A percentile compares a stretch with the other conserved stretches of the same genome.
phyloP scores from a whole-genome alignment of 2,888 invertebrate species.

The Branchellion lobata region DNA sequence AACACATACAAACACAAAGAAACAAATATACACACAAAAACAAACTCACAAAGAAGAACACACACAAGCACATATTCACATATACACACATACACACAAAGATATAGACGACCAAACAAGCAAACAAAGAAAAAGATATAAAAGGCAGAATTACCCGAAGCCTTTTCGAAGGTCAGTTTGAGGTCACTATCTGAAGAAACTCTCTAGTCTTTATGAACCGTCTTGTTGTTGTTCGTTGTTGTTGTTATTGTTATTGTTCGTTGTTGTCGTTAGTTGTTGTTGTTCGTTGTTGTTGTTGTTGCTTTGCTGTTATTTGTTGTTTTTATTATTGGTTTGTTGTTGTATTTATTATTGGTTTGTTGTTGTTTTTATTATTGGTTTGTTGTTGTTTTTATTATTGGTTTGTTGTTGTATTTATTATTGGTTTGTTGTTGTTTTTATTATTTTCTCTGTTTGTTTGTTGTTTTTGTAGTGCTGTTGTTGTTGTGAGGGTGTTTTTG shows the following conservation, averaged over 20 bases:
- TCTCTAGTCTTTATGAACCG: not conserved
- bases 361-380: no score
- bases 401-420: not conserved
- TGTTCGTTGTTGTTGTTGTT: not conserved
- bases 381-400: no score
- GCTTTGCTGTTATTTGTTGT: not conserved
- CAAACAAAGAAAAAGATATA: not conserved
- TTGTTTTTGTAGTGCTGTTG: not conserved
- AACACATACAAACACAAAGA: not conserved
- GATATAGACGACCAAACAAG: no score
- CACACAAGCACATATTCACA: conserved; percentile 4
- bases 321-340: not conserved
- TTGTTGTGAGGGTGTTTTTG: not conserved
- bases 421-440: not conserved
- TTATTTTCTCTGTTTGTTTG: not conserved
- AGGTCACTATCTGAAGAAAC: conserved; percentile 4
- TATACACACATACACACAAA: conserved; percentile 8
- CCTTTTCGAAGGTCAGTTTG: not conserved
- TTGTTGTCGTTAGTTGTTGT: not conserved
- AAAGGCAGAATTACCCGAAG: not conserved
- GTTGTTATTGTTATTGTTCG: not conserved
- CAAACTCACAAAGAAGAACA: no score
- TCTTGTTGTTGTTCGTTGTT: not conserved
- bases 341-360: not conserved
- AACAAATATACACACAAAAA: conserved; percentile 1